Percentiles rank a stretch among this genome's conserved stretches.
Evolutionary conservation across 2,797 vertebrate genomes (phyloP).

Genomic region (Anableps anableps): DNA sequence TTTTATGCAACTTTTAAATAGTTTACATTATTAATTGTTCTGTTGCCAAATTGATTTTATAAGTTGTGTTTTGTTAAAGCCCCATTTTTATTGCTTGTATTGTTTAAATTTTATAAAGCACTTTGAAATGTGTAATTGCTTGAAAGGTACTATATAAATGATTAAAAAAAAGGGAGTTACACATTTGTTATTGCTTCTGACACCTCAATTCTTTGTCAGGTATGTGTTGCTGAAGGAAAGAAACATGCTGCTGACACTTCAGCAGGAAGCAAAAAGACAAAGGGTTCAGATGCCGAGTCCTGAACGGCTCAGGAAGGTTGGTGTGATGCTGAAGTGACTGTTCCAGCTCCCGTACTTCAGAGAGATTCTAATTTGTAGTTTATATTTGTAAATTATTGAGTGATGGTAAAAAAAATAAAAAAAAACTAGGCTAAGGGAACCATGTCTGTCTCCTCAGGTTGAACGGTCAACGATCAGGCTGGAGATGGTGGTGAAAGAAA

Average conservation of each 20-base stretch:
- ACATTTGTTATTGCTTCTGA: background rate
- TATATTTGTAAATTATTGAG: background rate
- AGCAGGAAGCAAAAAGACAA: slow-evolving; percentile 92
- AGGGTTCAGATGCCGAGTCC: slow-evolving; percentile 90
- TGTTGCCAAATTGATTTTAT: no score
- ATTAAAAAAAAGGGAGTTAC: background rate
- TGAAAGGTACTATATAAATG: background rate
- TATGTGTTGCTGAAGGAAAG: slow-evolving; percentile 97
- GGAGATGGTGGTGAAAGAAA: slow-evolving; percentile 89
- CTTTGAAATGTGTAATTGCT: background rate
- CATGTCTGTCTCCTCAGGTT: slow-evolving; percentile 77
- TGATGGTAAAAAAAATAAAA: background rate
- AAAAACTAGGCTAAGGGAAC: background rate
- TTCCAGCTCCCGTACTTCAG: background rate
- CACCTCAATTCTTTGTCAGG: slow-evolving; percentile 74
- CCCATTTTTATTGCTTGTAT: no score
- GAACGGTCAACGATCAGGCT: slow-evolving; percentile 88
- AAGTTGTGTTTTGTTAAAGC: no score
- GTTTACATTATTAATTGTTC: no score
- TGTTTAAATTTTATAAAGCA: background rate
- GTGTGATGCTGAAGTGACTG: slow-evolving; percentile 15
- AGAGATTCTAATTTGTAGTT: slow-evolving; percentile 1
- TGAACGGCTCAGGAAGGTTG: slow-evolving; percentile 92
- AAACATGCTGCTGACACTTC: slow-evolving; percentile 92
- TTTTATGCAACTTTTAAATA: no score